These are phyloP conservation scores for Drosophila villosipedis DNA, from an alignment of 2,888 invertebrate species.

Conservation along the genomic window DNA sequence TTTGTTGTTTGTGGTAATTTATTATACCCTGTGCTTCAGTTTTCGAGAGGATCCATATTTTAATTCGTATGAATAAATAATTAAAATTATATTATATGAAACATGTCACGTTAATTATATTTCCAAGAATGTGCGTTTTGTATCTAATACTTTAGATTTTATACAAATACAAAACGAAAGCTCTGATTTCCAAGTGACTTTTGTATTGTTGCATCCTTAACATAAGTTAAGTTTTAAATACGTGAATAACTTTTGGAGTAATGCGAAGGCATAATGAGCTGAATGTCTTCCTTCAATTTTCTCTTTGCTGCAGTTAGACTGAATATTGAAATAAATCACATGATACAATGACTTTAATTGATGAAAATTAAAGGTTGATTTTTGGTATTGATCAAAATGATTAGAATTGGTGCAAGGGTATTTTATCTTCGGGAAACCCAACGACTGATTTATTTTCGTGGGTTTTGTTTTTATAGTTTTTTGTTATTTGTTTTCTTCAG, in stretches of 20 bases:
- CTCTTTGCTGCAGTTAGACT: background rate
- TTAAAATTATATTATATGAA: background rate
- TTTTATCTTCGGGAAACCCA: background rate
- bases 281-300: background rate
- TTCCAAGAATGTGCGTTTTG: background rate
- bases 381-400: background rate
- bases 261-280: background rate
- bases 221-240: background rate
- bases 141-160: background rate
- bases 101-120: background rate
- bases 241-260: background rate
- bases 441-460: conserved; percentile 1
- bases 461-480: conserved; percentile 14
- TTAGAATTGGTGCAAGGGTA: conserved; percentile 8
- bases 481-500: background rate
- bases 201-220: background rate
- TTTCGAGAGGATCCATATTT: background rate
- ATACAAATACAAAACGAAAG: no score
- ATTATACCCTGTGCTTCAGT: background rate
- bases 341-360: background rate
- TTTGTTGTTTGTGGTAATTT: background rate
- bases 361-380: background rate
- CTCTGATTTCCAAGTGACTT: background rate
- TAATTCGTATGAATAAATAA: background rate
- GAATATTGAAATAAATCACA: background rate